Percentiles rank a stretch among this genome's conserved stretches.
These are phyloP conservation scores for Melitaea cinxia DNA, from an alignment of 1,140 invertebrate species.

Conservation along the genomic window DNA sequence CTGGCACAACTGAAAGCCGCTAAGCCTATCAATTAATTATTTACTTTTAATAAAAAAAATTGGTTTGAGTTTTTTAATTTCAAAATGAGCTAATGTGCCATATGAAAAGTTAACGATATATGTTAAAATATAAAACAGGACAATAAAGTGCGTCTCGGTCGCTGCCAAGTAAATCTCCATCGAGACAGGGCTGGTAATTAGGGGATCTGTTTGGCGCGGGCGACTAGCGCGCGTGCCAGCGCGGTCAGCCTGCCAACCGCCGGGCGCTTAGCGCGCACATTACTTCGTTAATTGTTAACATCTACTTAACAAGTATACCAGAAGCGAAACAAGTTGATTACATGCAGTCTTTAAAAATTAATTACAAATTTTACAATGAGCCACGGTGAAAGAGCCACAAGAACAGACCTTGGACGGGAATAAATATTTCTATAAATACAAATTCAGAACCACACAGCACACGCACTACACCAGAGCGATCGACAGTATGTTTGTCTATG, in stretches of 20 bases:
- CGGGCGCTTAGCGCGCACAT: background rate
- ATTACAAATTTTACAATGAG: background rate
- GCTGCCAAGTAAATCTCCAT: constrained; percentile 4
- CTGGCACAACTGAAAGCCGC: no score
- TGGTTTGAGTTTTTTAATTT: no score
- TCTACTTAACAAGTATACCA: constrained; percentile 9
- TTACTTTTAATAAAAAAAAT: no score
- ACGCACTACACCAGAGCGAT: no score
- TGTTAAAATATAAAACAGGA: background rate
- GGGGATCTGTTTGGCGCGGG: background rate
- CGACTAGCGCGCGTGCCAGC: background rate
- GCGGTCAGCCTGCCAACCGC: background rate
- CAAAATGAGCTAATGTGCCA: no score
- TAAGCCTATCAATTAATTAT: no score
- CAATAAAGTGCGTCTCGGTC: background rate
- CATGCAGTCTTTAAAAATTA: constrained; percentile 1
- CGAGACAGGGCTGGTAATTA: constrained; percentile 2
- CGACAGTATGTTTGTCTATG: no score
- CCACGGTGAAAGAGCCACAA: background rate
- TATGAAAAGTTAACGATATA: no score
- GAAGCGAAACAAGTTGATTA: background rate
- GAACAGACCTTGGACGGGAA: background rate
- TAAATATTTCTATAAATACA: background rate
- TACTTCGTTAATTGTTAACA: constrained; percentile 6
- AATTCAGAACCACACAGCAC: no score